Conservation (phyloP, 2,113 vertebrate species). For the Clarias gariepinus region DNA sequence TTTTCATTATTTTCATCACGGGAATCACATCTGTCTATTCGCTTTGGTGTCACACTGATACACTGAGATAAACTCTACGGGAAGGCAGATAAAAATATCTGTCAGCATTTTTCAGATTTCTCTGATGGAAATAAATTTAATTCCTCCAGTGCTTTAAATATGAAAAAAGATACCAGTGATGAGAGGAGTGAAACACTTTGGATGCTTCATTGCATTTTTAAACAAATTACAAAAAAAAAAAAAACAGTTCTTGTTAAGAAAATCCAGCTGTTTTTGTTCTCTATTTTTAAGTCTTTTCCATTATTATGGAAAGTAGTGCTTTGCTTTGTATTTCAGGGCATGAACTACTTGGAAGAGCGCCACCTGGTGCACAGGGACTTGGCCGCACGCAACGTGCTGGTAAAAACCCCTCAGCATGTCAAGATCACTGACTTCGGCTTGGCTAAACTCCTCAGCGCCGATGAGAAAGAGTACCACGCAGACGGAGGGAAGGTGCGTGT, state of each 20-base stretch:
- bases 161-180: neutral
- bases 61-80: neutral
- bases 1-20: neutral
- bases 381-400: conserved; percentile 93
- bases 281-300: neutral
- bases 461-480: conserved; percentile 95
- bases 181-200: neutral
- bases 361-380: conserved; percentile 95
- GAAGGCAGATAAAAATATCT: neutral
- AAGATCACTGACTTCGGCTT: conserved; percentile 98
- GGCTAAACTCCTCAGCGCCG: conserved; percentile 89
- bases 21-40: conserved; percentile 1
- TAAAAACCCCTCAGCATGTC: conserved; percentile 94
- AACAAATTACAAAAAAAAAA: neutral
- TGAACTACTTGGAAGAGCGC: conserved; percentile 96
- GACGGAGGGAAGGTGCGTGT: conserved; percentile 89
- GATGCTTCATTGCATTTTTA: neutral
- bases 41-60: conserved; percentile 11
- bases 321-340: conserved; percentile 77
- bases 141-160: neutral
- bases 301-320: neutral
- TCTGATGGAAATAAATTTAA: neutral
- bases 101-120: conserved; percentile 4
- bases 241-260: neutral
- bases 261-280: neutral